Base-by-base conservation (phyloP, 2,113 vertebrate species). In the Ceratotherium simum region DNA sequence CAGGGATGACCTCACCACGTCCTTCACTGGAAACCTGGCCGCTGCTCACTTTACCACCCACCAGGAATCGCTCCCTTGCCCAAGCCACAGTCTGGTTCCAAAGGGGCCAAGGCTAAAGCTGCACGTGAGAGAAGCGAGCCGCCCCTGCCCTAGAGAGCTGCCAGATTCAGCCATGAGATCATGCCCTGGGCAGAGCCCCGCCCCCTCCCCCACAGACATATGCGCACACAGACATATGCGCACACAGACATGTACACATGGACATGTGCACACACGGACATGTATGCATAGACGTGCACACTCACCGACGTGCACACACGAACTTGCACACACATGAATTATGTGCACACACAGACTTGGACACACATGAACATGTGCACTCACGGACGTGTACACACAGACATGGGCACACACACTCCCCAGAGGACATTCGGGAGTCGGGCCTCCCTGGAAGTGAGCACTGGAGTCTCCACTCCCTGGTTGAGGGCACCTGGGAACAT, bases 1-100 rank as follows among this genome's bases (percentile, higher is more conserved):
- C 39, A 39, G 21, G 46, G 51, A 86, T 91, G 86, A 96, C 94
- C 86, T 96, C 92, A 91, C 29, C 56, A 4, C 0, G 39, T 91
- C 94, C 79, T 65, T 92, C 73, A 54, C 88, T 86, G 90, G 96
- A 67, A 96, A 90, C 60, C 64, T 78, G 60, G 58, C 69, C 8
- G 14, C 60, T 58, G 84, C 73, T 87, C 80, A 60, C 8, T 88
- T 92, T 70, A 97, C 93, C 70, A 70, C 93, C 83, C 0, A 3
- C 86, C 39, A 36, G 80, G 78, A 65, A 82, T n/a, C 6, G 5
- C 48, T 75, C 64, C 65, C 90, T 17, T n/a, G 82, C 75, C 70
- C 18, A 4, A 69, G 64, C 33, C 86, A 60, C 33, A 11, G 64
- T 36, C 81, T 36, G 67, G 76, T 20, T 94, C 76, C 69, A 73